phyloP scores from a whole-genome alignment of 2,888 invertebrate genomes.

The Nephrotoma guestfalica region DNA sequence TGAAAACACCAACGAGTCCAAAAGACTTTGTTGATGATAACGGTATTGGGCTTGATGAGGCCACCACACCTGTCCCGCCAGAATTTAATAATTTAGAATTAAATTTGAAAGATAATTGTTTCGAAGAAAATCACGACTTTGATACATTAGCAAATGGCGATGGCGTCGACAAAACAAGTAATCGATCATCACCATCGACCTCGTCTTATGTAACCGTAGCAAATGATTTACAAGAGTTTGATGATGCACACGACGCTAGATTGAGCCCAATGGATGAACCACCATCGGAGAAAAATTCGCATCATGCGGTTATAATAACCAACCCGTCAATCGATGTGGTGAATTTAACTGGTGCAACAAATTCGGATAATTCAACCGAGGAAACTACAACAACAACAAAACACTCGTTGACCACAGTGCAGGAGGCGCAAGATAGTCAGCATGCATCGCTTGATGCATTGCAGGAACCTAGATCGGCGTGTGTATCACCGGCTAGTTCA shows the following conservation, averaged over 20 bases:
- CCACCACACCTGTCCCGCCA: neutral
- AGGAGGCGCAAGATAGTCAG: conserved; percentile 33
- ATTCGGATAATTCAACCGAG: conserved; percentile 20
- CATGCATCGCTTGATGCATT: conserved; percentile 21
- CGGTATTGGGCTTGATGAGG: neutral
- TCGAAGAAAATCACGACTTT: conserved; percentile 8
- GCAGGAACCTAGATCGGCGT: conserved; percentile 41
- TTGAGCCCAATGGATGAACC: neutral
- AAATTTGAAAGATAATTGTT: conserved; percentile 14
- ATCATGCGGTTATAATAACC: conserved; percentile 54
- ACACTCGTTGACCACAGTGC: conserved; percentile 36
- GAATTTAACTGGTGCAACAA: conserved; percentile 21
- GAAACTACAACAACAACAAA: conserved; percentile 38
- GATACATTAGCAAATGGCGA: neutral
- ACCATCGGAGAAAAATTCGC: conserved; percentile 13
- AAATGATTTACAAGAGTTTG: conserved; percentile 28
- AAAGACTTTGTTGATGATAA: conserved; percentile 3
- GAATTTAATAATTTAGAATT: conserved; percentile 5
- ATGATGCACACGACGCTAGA: neutral
- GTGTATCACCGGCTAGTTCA: conserved; percentile 79
- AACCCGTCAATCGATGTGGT: conserved; percentile 54
- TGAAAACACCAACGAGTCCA: conserved; percentile 8
- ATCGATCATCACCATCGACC: conserved; percentile 26
- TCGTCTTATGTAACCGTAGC: conserved; percentile 33
- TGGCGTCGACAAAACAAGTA: conserved; percentile 10